Evolutionary conservation across 2,113 vertebrate genomes (phyloP).

Genomic region (Aphyosemion australe): DNA sequence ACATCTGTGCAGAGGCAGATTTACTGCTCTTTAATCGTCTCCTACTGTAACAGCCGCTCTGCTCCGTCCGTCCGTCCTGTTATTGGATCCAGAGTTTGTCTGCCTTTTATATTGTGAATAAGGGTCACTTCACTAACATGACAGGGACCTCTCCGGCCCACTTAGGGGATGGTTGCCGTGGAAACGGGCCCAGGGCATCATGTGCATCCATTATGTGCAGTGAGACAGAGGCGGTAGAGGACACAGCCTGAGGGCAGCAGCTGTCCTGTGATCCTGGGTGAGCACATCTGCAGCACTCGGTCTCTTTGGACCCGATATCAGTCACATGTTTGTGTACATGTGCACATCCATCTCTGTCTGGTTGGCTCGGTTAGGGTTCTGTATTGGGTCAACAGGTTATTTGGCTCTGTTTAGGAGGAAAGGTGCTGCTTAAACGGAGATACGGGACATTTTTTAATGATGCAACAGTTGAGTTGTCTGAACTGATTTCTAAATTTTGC

Average conservation of each 20-base stretch:
- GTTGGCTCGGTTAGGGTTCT: neutral
- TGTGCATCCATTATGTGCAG: slow-evolving; percentile 61
- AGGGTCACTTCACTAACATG: slow-evolving; percentile 48
- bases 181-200: slow-evolving; percentile 48
- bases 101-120: slow-evolving; percentile 34
- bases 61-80: too few relatives aligned
- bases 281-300: slow-evolving; percentile 58
- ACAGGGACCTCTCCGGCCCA: slow-evolving; percentile 52
- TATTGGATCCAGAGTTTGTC: slow-evolving; percentile 20
- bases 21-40: slow-evolving; percentile 10
- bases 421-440: too few relatives aligned
- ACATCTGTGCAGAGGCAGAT: neutral
- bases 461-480: too few relatives aligned
- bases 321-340: neutral
- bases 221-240: slow-evolving; percentile 48
- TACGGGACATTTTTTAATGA: too few relatives aligned
- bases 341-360: neutral
- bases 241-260: slow-evolving; percentile 50
- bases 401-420: too few relatives aligned
- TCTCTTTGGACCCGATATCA: neutral
- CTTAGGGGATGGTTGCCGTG: slow-evolving; percentile 66
- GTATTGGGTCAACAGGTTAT: neutral
- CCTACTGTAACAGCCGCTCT: neutral
- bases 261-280: slow-evolving; percentile 46
- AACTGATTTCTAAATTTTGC: too few relatives aligned